Conservation (phyloP, 2,888 invertebrate species). For the Amphimallon solstitiale region DNA sequence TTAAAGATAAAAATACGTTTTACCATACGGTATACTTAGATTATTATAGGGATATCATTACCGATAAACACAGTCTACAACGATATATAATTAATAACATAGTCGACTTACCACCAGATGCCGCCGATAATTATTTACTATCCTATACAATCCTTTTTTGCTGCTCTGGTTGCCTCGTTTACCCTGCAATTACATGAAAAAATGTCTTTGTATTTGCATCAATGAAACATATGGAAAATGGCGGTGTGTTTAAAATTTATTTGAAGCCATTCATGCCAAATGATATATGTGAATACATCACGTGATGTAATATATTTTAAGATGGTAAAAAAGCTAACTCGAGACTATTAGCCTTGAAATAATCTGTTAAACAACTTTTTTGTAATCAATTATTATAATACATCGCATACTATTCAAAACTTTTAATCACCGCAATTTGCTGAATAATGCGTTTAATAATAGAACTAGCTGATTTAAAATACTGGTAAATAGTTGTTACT, state of each 20-base stretch:
- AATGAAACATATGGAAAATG: constrained; percentile 42
- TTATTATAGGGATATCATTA: constrained; percentile 58
- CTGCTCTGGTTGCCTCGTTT: constrained; percentile 47
- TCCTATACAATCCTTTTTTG: constrained; percentile 46
- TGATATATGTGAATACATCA: neutral
- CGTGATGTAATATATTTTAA: too few species aligned
- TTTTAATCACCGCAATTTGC: too few species aligned
- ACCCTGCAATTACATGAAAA: constrained; percentile 49
- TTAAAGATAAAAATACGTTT: constrained; percentile 43
- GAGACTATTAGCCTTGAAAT: too few species aligned
- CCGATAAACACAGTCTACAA: constrained; percentile 54
- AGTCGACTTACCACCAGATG: constrained; percentile 54
- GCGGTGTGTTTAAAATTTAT: constrained; percentile 1
- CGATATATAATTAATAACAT: constrained; percentile 56
- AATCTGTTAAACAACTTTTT: too few species aligned
- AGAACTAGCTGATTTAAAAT: too few species aligned
- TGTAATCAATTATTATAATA: too few species aligned
- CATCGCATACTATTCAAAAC: too few species aligned
- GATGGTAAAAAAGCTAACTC: too few species aligned
- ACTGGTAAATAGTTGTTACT: too few species aligned
- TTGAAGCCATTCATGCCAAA: neutral
- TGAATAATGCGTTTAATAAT: too few species aligned
- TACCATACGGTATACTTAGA: constrained; percentile 51
- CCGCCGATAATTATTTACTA: constrained; percentile 52
- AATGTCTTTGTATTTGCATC: constrained; percentile 37